These are phyloP conservation scores for Limnephilus rhombicus DNA, from an alignment of 2,888 invertebrate genomes.

Conservation along the genomic window DNA sequence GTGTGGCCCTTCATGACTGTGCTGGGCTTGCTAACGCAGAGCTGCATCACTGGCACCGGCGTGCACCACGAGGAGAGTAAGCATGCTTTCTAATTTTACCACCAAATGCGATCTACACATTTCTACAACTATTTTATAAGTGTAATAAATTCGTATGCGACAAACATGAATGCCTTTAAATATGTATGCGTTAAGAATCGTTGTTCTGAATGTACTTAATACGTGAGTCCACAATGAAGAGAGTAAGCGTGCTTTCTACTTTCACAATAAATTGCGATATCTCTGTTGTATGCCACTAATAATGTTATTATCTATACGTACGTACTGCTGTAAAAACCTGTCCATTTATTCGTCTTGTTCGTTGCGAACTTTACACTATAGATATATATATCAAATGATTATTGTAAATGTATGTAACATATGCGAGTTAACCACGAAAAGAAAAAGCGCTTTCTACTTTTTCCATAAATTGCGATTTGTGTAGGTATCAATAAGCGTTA, in stretches of 20 bases:
- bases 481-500: background rate
- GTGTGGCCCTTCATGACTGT: conserved; percentile 85
- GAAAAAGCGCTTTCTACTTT: background rate
- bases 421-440: background rate
- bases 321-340: background rate
- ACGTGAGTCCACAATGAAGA: background rate
- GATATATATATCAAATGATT: no score
- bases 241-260: background rate
- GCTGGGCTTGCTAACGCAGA: conserved; percentile 84
- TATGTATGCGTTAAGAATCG: background rate
- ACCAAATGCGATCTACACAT: background rate
- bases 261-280: background rate
- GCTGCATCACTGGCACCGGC: conserved; percentile 83
- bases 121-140: background rate
- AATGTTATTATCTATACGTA: background rate
- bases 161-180: no score
- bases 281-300: no score
- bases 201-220: background rate
- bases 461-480: background rate
- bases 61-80: conserved; percentile 81
- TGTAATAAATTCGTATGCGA: no score
- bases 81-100: conserved; percentile 65
- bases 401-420: background rate
- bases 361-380: background rate
- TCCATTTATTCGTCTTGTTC: background rate